These are phyloP conservation scores for Drosophila recens DNA, from an alignment of 2,888 invertebrate genomes.

Conservation along the genomic window DNA sequence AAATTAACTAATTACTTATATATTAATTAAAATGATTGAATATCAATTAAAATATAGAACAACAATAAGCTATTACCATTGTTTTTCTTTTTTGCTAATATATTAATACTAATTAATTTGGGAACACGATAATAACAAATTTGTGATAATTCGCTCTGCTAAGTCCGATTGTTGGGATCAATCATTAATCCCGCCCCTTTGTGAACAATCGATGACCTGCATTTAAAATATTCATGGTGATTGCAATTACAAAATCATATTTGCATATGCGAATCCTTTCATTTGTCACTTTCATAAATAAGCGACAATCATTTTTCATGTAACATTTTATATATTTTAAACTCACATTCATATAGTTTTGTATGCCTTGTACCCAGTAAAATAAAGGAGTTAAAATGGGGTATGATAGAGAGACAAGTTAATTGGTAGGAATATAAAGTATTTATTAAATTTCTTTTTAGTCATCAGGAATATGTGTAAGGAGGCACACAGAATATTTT, in stretches of 20 bases:
- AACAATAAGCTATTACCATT: conserved; percentile 15
- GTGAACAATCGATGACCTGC: conserved; percentile 49
- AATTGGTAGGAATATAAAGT: background rate
- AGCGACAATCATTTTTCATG: conserved; percentile 59
- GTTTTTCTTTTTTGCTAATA: background rate
- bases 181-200: conserved; percentile 43
- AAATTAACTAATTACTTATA: conserved; percentile 1
- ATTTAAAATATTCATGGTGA: conserved; percentile 70
- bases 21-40: conserved; percentile 28
- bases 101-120: conserved; percentile 36
- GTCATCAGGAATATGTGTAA: no score
- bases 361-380: background rate
- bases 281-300: conserved; percentile 72
- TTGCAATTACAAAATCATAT: conserved; percentile 75
- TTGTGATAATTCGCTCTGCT: conserved; percentile 10
- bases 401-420: background rate
- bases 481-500: background rate
- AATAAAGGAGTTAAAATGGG: background rate
- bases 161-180: conserved; percentile 25
- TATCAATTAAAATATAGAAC: conserved; percentile 22
- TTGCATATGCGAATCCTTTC: conserved; percentile 69
- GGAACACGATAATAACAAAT: conserved; percentile 21
- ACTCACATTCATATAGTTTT: background rate
- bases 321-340: conserved; percentile 32
- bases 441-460: no score